Evolutionary conservation across 2,888 invertebrate genomes (phyloP).

Genomic region (Ganaspis brasiliensis): DNA sequence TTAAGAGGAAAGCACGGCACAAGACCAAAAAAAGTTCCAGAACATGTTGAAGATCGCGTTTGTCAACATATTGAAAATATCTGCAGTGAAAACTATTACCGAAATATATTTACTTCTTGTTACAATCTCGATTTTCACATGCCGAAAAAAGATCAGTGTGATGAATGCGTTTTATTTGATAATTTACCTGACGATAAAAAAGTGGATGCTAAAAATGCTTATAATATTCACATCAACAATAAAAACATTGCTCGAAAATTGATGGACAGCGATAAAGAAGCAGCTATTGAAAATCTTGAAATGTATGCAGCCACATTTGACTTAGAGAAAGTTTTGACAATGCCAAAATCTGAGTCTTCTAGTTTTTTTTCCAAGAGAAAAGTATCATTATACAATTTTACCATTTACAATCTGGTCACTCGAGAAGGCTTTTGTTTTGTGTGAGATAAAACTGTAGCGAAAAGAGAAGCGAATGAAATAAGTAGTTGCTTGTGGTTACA

Average conservation of each 20-base stretch:
- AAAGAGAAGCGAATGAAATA: slow-evolving; percentile 55
- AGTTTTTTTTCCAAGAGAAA: slow-evolving; percentile 45
- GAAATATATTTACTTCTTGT: slow-evolving; percentile 28
- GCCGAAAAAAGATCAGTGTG: slow-evolving; percentile 39
- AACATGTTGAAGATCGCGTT: slow-evolving; percentile 41
- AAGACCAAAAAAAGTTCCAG: slow-evolving; percentile 45
- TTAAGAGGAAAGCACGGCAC: slow-evolving; percentile 34
- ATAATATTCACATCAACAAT: slow-evolving; percentile 22
- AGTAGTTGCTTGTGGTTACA: slow-evolving; percentile 53
- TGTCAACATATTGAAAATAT: slow-evolving; percentile 35
- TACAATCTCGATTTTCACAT: neutral
- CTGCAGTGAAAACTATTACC: slow-evolving; percentile 30
- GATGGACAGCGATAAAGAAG: slow-evolving; percentile 38
- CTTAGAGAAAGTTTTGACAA: slow-evolving; percentile 38
- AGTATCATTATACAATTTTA: slow-evolving; percentile 48
- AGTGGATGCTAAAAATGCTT: neutral
- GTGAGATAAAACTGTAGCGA: slow-evolving; percentile 57
- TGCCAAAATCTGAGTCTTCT: slow-evolving; percentile 36
- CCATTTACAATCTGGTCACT: slow-evolving; percentile 34
- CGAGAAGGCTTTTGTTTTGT: slow-evolving; percentile 52
- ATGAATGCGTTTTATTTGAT: slow-evolving; percentile 10
- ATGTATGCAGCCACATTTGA: slow-evolving; percentile 44
- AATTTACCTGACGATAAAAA: slow-evolving; percentile 10
- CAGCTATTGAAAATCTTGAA: slow-evolving; percentile 1
- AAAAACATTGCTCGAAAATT: slow-evolving; percentile 1